Evolutionary conservation across 1,140 invertebrate species (phyloP).

Genomic region (Coboldia fuscipes): DNA sequence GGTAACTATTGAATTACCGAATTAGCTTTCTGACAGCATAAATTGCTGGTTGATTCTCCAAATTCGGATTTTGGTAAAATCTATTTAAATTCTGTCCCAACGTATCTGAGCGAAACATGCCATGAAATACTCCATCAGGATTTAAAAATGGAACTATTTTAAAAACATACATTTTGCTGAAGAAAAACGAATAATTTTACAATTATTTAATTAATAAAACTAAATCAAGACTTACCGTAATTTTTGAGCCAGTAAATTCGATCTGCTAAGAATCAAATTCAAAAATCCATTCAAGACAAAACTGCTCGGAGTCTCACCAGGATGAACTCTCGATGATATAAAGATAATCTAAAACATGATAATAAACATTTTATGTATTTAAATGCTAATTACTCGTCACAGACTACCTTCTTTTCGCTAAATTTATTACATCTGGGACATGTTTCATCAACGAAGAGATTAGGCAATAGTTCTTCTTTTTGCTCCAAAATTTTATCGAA

Average conservation of each 20-base stretch:
- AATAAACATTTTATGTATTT: too few relatives aligned
- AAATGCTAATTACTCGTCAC: constrained; percentile 2
- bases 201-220: too few relatives aligned
- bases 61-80: constrained; percentile 56
- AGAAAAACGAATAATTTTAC: too few relatives aligned
- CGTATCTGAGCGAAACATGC: constrained; percentile 77
- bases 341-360: constrained; percentile 69
- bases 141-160: constrained; percentile 85
- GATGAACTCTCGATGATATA: constrained; percentile 77
- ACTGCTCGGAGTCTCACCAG: constrained; percentile 84
- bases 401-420: constrained; percentile 2
- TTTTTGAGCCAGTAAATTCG: too few relatives aligned
- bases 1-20: constrained; percentile 26
- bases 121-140: constrained; percentile 75
- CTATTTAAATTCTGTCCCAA: constrained; percentile 76
- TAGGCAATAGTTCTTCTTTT: constrained; percentile 45
- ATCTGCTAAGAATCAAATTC: constrained; percentile 41
- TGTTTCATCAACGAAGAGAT: constrained; percentile 52
- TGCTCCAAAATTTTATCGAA: constrained; percentile 49
- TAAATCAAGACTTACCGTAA: too few relatives aligned
- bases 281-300: constrained; percentile 87
- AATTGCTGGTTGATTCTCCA: constrained; percentile 57
- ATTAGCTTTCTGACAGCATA: constrained; percentile 59
- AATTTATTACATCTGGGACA: neutral
- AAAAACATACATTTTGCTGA: constrained; percentile 67